Evolutionary conservation across 2,113 vertebrate species (phyloP).

Genomic region (Sorex araneus): DNA sequence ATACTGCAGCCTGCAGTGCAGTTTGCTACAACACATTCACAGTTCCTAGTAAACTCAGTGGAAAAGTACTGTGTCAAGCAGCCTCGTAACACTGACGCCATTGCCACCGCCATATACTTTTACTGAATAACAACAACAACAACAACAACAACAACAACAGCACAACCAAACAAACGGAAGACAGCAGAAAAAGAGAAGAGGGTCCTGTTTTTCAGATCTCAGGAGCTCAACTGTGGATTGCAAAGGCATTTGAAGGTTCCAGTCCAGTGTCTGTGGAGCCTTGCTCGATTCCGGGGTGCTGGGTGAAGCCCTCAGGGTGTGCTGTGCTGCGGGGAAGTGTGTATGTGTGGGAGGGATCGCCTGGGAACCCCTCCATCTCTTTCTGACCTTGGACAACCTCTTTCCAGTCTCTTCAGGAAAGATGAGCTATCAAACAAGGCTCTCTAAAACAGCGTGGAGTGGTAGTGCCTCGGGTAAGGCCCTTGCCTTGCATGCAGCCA

Average conservation of each 20-base stretch:
- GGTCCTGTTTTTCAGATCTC: conserved; percentile 64
- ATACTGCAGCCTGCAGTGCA: conserved; percentile 91
- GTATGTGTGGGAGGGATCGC: neutral
- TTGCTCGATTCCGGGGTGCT: too few species aligned
- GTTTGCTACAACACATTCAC: conserved; percentile 87
- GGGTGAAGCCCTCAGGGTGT: neutral
- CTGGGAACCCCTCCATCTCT: neutral
- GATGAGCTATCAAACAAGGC: too few species aligned
- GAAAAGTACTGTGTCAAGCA: conserved; percentile 89
- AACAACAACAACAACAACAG: neutral
- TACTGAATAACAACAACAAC: conserved; percentile 61
- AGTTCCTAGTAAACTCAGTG: conserved; percentile 87
- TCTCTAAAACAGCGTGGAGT: too few species aligned
- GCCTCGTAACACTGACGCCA: conserved; percentile 85
- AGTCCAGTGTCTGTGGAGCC: conserved; percentile 34
- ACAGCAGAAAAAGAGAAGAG: conserved; percentile 59
- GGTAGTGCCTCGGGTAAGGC: too few species aligned
- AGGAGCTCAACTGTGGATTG: conserved; percentile 47
- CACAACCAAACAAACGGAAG: neutral
- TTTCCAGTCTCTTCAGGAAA: neutral
- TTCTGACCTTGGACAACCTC: conserved; percentile 57
- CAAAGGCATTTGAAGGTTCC: conserved; percentile 71
- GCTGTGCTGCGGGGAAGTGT: neutral
- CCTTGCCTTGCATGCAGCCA: too few species aligned
- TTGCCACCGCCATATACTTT: conserved; percentile 76